Percentiles rank a stretch among this genome's conserved stretches.
phyloP scores from a whole-genome alignment of 2,113 vertebrate species.

The Cyprinodon brontotheroides region DNA sequence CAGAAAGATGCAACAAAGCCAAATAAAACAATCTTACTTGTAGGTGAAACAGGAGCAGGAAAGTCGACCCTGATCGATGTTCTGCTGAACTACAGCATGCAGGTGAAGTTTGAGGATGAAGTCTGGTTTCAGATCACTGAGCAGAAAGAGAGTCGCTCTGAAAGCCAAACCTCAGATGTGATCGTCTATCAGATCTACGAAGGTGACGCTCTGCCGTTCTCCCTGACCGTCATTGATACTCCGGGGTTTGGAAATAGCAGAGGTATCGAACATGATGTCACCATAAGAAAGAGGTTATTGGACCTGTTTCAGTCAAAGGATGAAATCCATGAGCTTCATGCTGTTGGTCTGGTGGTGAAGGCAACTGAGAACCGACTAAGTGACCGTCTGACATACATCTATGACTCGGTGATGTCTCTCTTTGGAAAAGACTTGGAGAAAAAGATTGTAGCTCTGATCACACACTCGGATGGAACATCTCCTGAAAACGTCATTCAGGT shows the following conservation, averaged over 20 bases:
- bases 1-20: not conserved
- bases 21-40: slow-evolving; percentile 31
- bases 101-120: slow-evolving; percentile 18
- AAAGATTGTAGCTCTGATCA: too few species aligned
- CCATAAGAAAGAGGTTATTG: not conserved
- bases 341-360: slow-evolving; percentile 44
- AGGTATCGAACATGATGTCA: not conserved
- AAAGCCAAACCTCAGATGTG: slow-evolving; percentile 29
- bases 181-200: slow-evolving; percentile 3
- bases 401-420: too few species aligned
- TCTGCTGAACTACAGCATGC: not conserved
- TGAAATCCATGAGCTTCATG: slow-evolving; percentile 24
- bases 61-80: not conserved
- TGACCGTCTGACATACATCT: not conserved
- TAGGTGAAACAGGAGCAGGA: slow-evolving; percentile 21
- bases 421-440: slow-evolving; percentile 22
- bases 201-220: too few species aligned
- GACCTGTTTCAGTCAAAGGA: slow-evolving; percentile 12
- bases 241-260: too few species aligned
- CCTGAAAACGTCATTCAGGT: slow-evolving; percentile 6
- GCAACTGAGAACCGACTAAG: not conserved
- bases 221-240: too few species aligned
- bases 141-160: not conserved
- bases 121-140: slow-evolving; percentile 30
- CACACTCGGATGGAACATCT: not conserved